Evolutionary conservation across 2,797 vertebrate genomes (phyloP).

Genomic region (Pteropus rufus): DNA sequence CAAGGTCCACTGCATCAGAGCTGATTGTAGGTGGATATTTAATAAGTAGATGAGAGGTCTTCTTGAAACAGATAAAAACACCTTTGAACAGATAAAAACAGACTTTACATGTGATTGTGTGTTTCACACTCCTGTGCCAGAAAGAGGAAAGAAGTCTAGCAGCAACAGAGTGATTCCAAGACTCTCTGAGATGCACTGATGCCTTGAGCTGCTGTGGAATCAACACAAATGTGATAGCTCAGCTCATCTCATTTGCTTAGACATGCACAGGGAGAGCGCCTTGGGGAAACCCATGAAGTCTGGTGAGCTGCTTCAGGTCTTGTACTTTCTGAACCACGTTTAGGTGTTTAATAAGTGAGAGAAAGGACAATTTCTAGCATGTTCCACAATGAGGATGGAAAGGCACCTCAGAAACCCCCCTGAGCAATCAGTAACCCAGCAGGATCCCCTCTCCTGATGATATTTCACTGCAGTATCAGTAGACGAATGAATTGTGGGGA

Average conservation of each 20-base stretch:
- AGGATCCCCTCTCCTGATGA: neutral
- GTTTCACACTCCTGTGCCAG: neutral
- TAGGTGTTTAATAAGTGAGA: neutral
- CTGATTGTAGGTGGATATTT: neutral
- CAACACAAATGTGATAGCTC: neutral
- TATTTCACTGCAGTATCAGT: no score
- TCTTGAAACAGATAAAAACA: neutral
- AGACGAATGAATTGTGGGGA: neutral
- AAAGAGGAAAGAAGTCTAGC: neutral
- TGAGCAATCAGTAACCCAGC: neutral
- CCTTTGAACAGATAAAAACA: conserved; percentile 11
- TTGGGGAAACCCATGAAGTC: neutral
- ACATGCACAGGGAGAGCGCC: neutral
- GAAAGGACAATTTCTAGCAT: neutral
- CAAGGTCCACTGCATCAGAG: neutral
- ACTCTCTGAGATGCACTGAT: neutral
- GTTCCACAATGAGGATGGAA: neutral
- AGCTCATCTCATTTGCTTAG: neutral
- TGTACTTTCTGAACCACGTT: neutral
- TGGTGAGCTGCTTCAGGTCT: neutral
- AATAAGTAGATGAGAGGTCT: neutral
- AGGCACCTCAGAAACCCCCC: neutral
- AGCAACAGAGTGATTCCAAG: neutral
- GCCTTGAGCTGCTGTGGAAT: neutral
- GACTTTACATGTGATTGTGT: neutral